phyloP scores from a whole-genome alignment of 2,113 vertebrate genomes.

The Coregonus clupeaformis region DNA sequence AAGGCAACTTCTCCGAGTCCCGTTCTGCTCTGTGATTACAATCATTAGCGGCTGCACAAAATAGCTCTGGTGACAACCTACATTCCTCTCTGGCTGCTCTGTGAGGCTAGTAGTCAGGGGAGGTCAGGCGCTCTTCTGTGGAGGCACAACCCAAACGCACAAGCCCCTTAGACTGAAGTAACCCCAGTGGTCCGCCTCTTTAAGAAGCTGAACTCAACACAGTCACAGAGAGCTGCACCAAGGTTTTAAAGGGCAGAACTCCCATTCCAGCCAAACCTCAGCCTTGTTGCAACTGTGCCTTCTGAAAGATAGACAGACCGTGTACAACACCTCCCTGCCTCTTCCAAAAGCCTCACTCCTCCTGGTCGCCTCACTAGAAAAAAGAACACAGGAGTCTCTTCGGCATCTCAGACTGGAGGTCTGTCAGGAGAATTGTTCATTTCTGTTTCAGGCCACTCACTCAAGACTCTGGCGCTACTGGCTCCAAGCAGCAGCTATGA shows the following conservation, averaged over 20 bases:
- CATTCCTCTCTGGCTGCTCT: conserved; percentile 73
- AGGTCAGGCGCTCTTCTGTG: conserved; percentile 67
- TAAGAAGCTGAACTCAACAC: conserved; percentile 67
- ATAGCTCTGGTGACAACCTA: conserved; percentile 77
- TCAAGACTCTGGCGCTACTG: conserved; percentile 44
- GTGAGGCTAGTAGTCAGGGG: conserved; percentile 62
- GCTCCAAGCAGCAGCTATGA: conserved; percentile 64
- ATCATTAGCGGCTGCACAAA: conserved; percentile 77
- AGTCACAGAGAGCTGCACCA: conserved; percentile 66
- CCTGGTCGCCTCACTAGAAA: conserved; percentile 29
- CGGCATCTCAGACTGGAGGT: conserved; percentile 63
- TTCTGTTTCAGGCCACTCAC: conserved; percentile 59
- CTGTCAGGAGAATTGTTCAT: conserved; percentile 66
- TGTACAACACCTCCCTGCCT: conserved; percentile 47
- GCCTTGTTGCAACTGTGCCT: conserved; percentile 59
- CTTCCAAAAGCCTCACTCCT: conserved; percentile 9
- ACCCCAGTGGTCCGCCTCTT: conserved; percentile 69
- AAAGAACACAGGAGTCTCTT: conserved; percentile 63
- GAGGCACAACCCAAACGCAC: conserved; percentile 64
- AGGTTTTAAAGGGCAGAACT: conserved; percentile 60
- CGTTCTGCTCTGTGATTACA: conserved; percentile 69
- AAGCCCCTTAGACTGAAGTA: conserved; percentile 67
- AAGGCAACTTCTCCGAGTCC: conserved; percentile 77
- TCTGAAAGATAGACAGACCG: conserved; percentile 70
- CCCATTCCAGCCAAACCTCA: conserved; percentile 66